Conservation (phyloP, 2,113 vertebrate species). For the Sminthopsis crassicaudata region DNA sequence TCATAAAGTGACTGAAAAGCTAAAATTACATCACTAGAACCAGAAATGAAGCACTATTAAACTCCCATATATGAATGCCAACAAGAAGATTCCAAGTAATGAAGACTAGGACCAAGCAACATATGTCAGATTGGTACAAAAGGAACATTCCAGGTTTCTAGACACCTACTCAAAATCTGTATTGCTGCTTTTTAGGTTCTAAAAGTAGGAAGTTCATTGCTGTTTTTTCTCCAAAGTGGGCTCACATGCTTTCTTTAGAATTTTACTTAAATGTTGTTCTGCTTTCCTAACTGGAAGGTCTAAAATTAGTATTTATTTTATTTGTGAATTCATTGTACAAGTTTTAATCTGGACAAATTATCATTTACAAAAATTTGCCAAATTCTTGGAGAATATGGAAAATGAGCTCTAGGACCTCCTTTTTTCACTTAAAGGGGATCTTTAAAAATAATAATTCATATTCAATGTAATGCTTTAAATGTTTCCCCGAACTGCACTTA, state of each 20-base stretch:
- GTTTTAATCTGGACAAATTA: constrained; percentile 47
- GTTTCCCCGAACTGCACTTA: not conserved
- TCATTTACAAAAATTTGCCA: not conserved
- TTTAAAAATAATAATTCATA: not conserved
- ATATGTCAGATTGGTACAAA: constrained; percentile 70
- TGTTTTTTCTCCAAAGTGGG: constrained; percentile 57
- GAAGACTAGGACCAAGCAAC: constrained; percentile 60
- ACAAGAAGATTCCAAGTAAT: constrained; percentile 49
- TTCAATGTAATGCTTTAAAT: not conserved
- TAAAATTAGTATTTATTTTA: constrained; percentile 59
- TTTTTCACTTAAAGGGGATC: not conserved
- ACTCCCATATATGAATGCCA: not conserved
- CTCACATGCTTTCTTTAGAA: constrained; percentile 45
- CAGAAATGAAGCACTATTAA: constrained; percentile 45
- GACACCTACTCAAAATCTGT: constrained; percentile 83
- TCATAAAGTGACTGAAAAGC: constrained; percentile 31
- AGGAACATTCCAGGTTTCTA: constrained; percentile 71
- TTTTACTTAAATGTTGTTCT: constrained; percentile 51
- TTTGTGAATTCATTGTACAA: constrained; percentile 47
- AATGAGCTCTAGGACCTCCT: not conserved
- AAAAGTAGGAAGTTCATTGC: constrained; percentile 49
- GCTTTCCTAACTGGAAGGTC: not conserved
- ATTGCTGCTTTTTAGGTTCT: constrained; percentile 39
- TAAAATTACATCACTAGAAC: constrained; percentile 22
- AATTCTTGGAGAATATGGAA: not conserved